Base-by-base conservation (phyloP, 1,140 invertebrate genomes). In the Drosophila nasuta region DNA sequence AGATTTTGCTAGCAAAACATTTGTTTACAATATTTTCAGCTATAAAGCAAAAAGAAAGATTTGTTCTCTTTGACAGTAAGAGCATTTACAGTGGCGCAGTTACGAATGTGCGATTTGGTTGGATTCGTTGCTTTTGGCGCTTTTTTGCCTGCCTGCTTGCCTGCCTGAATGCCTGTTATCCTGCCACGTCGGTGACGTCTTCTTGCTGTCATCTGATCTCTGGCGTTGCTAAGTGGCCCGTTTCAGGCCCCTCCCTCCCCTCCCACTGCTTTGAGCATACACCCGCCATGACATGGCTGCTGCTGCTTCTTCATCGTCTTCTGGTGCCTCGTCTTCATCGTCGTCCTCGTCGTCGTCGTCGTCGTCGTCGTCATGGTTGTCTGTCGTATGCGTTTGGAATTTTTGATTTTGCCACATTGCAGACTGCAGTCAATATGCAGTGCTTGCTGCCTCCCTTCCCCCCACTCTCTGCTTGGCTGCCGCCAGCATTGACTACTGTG, bases 361-460 rank as follows among this genome's bases (percentile, higher is more conserved):
- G 38, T 49, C 58, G n/a, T 60, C 71, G 52, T 72, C 83, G 86
- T 87, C 83, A 88, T 87, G 83, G 77, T 87, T 87, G 83, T 87
- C 83, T 88, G 83, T 75, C 74, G 83, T 87, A 87, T 87, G 83
- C 83, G 83, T 82, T 87, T 77, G 83, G 83, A 87, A 87, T 87
- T 88, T 87, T 87, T 87, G 83, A 87, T 87, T 87, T 87, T 88
- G 80, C 83, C 83, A 87, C 83, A 87, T 83, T 88, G 82, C 82
- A 77, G 82, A 70, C 69, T 63, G 69, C 65, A 82, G 81, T 83
- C 81, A 83, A 83, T 80, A 83, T 85, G 81, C 81, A 80, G 64
- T 59, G 51, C 64, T 33, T 52, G 13, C 35, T 25, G 17, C 20
- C 30, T 43, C 41, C 3, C n/a, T 28, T 28, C 33, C 30, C n/a